Percentiles rank a stretch among this genome's conserved stretches.
phyloP scores from a whole-genome alignment of 1,140 invertebrate species.

The Pachypsylla venusta region DNA sequence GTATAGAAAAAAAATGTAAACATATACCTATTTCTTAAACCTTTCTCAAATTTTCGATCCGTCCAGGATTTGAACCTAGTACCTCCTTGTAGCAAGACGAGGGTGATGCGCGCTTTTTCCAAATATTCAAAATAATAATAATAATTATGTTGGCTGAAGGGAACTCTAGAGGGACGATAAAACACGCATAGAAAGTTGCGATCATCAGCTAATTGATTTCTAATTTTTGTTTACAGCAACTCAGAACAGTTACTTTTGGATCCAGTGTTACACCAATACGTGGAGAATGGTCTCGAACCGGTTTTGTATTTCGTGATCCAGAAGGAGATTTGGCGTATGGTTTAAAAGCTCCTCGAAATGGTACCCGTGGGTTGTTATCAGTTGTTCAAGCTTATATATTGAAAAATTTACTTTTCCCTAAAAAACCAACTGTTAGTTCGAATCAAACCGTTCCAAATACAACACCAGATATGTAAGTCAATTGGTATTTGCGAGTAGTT shows the following conservation, averaged over 20 bases:
- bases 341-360: slow-evolving; percentile 41
- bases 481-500: background rate
- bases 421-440: slow-evolving; percentile 27
- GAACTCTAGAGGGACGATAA: too few relatives aligned
- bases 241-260: slow-evolving; percentile 41
- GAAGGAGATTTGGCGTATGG: slow-evolving; percentile 42
- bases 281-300: slow-evolving; percentile 45
- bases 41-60: too few relatives aligned
- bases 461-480: slow-evolving; percentile 38
- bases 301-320: slow-evolving; percentile 39
- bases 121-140: too few relatives aligned
- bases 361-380: slow-evolving; percentile 44
- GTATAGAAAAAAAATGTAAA: too few relatives aligned
- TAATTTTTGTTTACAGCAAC: slow-evolving; percentile 31
- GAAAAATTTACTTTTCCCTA: slow-evolving; percentile 51
- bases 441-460: slow-evolving; percentile 35
- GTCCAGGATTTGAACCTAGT: too few relatives aligned
- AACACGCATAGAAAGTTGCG: too few relatives aligned
- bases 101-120: too few relatives aligned
- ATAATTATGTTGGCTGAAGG: too few relatives aligned
- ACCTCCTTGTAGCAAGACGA: too few relatives aligned
- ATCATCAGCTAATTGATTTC: too few relatives aligned
- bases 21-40: too few relatives aligned
- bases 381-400: slow-evolving; percentile 48
- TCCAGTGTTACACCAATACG: slow-evolving; percentile 40